Conservation (phyloP, 2,797 vertebrate species). For the Gorsachius magnificus region DNA sequence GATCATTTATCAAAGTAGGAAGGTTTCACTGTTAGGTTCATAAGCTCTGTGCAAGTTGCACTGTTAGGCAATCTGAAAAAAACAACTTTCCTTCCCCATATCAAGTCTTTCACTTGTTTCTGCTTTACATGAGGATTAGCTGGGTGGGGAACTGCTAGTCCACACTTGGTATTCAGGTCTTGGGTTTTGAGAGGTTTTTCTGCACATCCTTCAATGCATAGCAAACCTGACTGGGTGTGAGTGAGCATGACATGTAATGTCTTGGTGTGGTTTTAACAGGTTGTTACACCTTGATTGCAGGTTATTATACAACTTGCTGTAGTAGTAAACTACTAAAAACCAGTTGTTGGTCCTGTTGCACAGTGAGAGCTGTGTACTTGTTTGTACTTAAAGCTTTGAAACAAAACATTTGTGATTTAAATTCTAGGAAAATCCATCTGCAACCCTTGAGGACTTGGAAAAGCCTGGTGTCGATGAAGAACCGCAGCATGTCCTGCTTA, state of each 20-base stretch:
- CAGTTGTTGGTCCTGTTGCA: background rate
- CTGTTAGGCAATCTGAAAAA: background rate
- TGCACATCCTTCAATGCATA: background rate
- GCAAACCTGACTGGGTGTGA: background rate
- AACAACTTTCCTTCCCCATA: background rate
- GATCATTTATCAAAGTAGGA: background rate
- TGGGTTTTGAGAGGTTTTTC: background rate
- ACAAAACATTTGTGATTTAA: background rate
- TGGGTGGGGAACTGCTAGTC: background rate
- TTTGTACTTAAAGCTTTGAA: background rate
- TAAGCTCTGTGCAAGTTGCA: background rate
- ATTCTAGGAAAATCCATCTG: conserved; percentile 92
- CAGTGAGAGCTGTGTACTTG: background rate
- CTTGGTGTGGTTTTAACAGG: background rate
- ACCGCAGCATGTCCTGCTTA: conserved; percentile 95
- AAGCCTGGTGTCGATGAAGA: conserved; percentile 98
- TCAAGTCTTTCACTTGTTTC: background rate
- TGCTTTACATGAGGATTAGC: background rate
- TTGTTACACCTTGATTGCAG: background rate
- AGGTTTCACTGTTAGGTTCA: background rate
- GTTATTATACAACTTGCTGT: background rate
- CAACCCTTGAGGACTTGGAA: conserved; percentile 96
- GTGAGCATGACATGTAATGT: background rate
- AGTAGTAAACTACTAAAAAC: background rate
- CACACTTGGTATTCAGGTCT: rapidly evolving